Base-by-base conservation (phyloP, 2,797 vertebrate genomes). In the Betta splendens region DNA sequence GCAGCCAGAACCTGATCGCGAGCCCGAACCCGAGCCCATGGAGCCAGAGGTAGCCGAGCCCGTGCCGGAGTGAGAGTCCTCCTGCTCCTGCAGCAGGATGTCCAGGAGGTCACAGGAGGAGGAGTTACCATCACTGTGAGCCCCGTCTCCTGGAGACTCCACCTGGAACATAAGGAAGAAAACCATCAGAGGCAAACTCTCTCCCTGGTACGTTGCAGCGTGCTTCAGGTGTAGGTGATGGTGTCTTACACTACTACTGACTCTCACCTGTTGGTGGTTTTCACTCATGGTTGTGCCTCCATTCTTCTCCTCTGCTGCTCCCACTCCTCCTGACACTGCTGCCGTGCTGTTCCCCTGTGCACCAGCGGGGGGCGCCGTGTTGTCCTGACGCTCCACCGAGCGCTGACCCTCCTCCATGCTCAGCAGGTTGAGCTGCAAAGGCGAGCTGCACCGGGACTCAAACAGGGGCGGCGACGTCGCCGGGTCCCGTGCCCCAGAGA, bases 391-490 rank as follows among this genome's bases (percentile, higher is more conserved):
- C n/a, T 94, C 94, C 0, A 80, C 56, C 0, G 89, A 85, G 57
- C 94, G 94, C 1, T 94, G 93, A 1, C 89, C 92, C 62, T 98
- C 97, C 65, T 98, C 96, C 86, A 98, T 89, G 72, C 96, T 96
- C 2, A 99, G 90, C 35, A 99, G 91, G 52, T 98, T 96, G 46
- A 97, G 92, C 77, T 97, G 95, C 56, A 99, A 89, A 0, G 97
- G 97, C 0, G 97, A 96, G 86, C 96, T 98, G 83, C 95, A 95
- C 1, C 94, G 91, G 0, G 97, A 99, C 73, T 95, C 94, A 47
- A 97, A 98, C 10, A 96, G 88, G 0, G 92, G 93, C 0, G 94
- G 94, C 0, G 91, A 87, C 0, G 94, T 91, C 7, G 88, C 53
- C 2, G 91, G 90, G 45, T 93, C 93, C 1, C 74, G 77, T 0